Base-by-base conservation (phyloP, 2,888 invertebrate genomes). In the Drosophila mercatorum region DNA sequence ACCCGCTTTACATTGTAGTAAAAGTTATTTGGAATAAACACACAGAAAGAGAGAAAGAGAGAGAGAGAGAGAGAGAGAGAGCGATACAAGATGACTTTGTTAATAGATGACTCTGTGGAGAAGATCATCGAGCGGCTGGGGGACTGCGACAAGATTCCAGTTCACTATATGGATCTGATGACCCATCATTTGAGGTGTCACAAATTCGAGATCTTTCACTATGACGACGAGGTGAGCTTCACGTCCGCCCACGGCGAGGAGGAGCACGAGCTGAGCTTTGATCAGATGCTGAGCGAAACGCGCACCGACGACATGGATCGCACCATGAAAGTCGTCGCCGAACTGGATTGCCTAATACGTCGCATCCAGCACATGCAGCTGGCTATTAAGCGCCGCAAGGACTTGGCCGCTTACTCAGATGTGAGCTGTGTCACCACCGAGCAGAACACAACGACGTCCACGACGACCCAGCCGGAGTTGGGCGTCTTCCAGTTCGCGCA, bases 191-290 rank as follows among this genome's bases (percentile, higher is more conserved):
- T 69, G 6, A 68, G 69, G 2, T 86, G 86, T 26, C 53, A 17
- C 2, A 63, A 65, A 6, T 62, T 83, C 11, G 86, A 85, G 55
- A 83, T 83, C 22, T 81, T 87, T n/a, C n/a, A 84, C 12, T 80
- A 52, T 34, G 82, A 84, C 5, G 78, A 80, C 12, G 51, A 72
- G 46, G 70, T 84, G 8, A 81, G 69, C 51, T 83, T 81, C 6
- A 71, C 77, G 10, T 7, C 53, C 40, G 66, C 63, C 40, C 72
- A 67, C 7, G 72, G 69, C 47, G 77, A 75, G 34, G 75, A 77
- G 46, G 70, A 51, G 14, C 62, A 57, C 31, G 69, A 49, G 6
- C 6, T 65, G 26, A 52, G 66, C 46, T 8, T 8, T 3, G 58
- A 22, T 3, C 41, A 52, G 0, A 0, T 44, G 4, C 8, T 28